Base-by-base conservation (phyloP, 1,140 invertebrate species). In the Diploscapter pachys region DNA sequence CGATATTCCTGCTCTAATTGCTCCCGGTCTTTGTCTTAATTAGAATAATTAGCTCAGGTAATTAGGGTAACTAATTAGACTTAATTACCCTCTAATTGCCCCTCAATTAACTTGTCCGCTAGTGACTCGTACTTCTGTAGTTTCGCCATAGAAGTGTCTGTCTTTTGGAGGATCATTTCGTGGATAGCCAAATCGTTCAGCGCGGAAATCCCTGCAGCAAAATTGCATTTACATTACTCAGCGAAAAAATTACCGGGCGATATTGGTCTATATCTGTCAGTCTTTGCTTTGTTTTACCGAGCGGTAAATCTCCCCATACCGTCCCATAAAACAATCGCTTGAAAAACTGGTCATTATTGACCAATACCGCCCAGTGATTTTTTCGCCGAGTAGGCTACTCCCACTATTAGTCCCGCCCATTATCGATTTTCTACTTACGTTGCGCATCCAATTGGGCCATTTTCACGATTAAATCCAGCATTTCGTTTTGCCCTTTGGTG, bases 361-460 rank as follows among this genome's bases (percentile, higher is more conserved):
- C 31, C 31, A 31, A 31, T 31, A 31, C 31, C 31, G 31, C 31
- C 31, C 31, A 31, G 31, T 31, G 1, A 31, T 31, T 31, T 31
- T 31, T 31, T 31, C 31, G 31, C 31, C 31, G 31, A 0, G 31
- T 31, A 31, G 31, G 1, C 31, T 31, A 31, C 31, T 31, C 31
- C 31, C 31, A 31, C 31, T 31, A 31, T 31, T 31, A 31, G 31
- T 31, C 31, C 31, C 31, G 31, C 31, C 31, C 31, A 31, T 31
- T 31, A 31, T 31, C 31, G 31, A 31, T 31, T 31, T 31, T 31
- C 31, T 31, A 31, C 77, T 75, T 73, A 85, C 82, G 85, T 73
- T 84, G 82, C 6, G 83, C 83, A 50, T 84, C 82, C 59, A 74
- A 68, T 59, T 78, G 64, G n/a, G 79, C 79, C 82, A 84, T 84